phyloP scores from a whole-genome alignment of 30 jellyfish, hydroid and myxozoan species.

The Chironex yamaguchii region DNA sequence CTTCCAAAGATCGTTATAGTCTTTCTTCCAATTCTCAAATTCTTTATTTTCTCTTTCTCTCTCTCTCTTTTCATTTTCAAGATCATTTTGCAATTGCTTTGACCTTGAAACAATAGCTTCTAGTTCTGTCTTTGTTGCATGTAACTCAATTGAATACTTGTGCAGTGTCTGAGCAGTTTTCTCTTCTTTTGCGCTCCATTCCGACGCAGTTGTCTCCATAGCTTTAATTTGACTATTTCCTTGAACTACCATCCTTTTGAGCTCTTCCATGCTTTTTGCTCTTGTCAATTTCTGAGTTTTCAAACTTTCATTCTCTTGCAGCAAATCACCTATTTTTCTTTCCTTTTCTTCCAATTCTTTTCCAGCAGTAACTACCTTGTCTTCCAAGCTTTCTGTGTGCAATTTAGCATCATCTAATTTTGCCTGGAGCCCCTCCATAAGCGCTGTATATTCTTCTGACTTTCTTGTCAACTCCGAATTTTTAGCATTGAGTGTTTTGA shows the following conservation, averaged over 20 bases:
- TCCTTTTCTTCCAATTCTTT: neutral
- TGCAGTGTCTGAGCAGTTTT: neutral
- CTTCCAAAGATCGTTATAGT: neutral
- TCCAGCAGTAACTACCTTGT: neutral
- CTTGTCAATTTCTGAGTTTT: no score
- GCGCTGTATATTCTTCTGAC: neutral
- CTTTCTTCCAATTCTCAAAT: neutral
- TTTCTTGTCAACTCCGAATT: neutral
- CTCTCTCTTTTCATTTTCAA: neutral
- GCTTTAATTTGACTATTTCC: no score
- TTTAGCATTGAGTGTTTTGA: neutral
- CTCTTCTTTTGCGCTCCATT: neutral
- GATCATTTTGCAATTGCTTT: no score
- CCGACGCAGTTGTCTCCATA: neutral
- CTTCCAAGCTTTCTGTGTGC: neutral
- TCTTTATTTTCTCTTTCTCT: neutral
- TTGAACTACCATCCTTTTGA: neutral
- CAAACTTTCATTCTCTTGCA: neutral
- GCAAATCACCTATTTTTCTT: neutral
- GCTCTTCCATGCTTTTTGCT: neutral
- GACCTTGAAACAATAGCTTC: neutral
- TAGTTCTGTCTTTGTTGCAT: neutral
- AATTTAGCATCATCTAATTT: neutral
- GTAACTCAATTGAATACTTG: neutral
- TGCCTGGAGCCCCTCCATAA: neutral